Evolutionary conservation across 2,113 vertebrate species (phyloP).

Genomic region (Ptyas mucosa): DNA sequence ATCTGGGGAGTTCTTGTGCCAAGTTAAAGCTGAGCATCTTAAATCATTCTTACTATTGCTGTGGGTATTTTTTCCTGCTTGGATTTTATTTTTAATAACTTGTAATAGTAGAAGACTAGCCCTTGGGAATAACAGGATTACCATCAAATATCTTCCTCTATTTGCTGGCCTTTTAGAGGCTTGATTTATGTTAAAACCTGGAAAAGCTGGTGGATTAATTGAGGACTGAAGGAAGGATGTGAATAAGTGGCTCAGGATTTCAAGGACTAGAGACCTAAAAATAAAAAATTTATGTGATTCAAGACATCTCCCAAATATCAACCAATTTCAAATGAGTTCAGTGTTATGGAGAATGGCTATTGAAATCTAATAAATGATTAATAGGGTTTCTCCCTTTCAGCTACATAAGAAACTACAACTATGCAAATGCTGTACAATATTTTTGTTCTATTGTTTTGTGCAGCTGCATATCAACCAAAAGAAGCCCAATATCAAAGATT

Average conservation of each 20-base stretch:
- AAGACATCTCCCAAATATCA: slow-evolving; percentile 23
- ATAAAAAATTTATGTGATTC: slow-evolving; percentile 24
- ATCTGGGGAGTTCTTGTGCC: slow-evolving; percentile 11
- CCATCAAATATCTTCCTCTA: slow-evolving; percentile 56
- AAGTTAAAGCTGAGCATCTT: slow-evolving; percentile 3
- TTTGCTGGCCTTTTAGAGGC: slow-evolving; percentile 43
- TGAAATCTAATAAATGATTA: slow-evolving; percentile 60
- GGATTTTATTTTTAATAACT: slow-evolving; percentile 56
- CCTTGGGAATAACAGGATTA: slow-evolving; percentile 53
- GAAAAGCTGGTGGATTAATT: slow-evolving; percentile 26
- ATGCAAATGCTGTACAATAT: slow-evolving; percentile 23
- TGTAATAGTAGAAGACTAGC: slow-evolving; percentile 51
- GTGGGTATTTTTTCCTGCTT: slow-evolving; percentile 46
- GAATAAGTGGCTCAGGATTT: slow-evolving; percentile 24
- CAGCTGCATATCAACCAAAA: not conserved
- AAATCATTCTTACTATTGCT: slow-evolving; percentile 23
- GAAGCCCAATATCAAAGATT: not conserved
- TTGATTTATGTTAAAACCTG: slow-evolving; percentile 34
- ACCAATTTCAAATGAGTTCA: slow-evolving; percentile 21
- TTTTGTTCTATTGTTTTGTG: slow-evolving; percentile 7
- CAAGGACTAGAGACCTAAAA: not conserved
- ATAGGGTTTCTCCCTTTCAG: not conserved
- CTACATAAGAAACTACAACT: slow-evolving; percentile 29
- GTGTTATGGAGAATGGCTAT: slow-evolving; percentile 28
- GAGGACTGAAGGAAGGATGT: slow-evolving; percentile 9